Conservation (phyloP, 1,140 invertebrate species). For the Cydia fagiglandana region DNA sequence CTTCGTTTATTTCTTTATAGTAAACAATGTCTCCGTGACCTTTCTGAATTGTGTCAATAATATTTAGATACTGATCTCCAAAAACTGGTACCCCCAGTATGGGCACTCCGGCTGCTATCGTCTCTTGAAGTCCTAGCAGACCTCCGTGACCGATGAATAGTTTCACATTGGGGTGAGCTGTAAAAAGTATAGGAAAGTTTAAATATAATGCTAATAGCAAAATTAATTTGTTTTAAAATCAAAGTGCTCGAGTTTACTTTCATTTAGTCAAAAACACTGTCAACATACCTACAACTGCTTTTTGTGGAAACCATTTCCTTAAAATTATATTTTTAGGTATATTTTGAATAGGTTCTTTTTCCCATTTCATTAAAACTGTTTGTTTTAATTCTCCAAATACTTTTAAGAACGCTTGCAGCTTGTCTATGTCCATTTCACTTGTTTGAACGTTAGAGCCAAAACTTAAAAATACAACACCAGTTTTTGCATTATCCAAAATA, state of each 20-base stretch:
- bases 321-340: conserved; percentile 77
- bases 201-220: neutral
- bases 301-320: conserved; percentile 82
- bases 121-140: conserved; percentile 81
- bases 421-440: conserved; percentile 34
- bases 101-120: conserved; percentile 81
- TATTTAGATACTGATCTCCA: conserved; percentile 78
- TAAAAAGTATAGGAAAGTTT: conserved; percentile 29
- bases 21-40: conserved; percentile 61
- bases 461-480: conserved; percentile 52
- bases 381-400: conserved; percentile 64
- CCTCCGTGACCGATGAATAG: conserved; percentile 83
- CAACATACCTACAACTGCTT: conserved; percentile 74
- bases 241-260: neutral
- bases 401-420: conserved; percentile 40
- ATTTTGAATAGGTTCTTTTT: conserved; percentile 48
- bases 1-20: conserved; percentile 41
- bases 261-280: neutral
- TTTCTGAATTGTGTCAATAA: conserved; percentile 58
- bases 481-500: conserved; percentile 43
- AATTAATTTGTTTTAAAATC: neutral
- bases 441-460: conserved; percentile 54
- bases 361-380: conserved; percentile 72
- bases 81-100: conserved; percentile 82
- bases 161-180: conserved; percentile 71